Base-by-base conservation (phyloP, 1,140 invertebrate genomes). In the Drosophila parvula region DNA sequence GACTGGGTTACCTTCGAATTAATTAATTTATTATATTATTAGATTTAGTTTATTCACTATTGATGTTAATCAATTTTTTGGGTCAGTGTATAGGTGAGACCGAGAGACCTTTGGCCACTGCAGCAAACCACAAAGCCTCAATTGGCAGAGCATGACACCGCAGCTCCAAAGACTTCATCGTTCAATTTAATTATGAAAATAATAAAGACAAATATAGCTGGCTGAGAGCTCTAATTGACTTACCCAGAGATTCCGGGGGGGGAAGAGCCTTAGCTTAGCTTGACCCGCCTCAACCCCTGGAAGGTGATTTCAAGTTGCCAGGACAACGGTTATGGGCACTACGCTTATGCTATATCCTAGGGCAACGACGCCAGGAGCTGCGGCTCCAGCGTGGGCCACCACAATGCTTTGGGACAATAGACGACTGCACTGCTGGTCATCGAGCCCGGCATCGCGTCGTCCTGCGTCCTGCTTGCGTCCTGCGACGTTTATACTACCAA, bases 401-500 rank as follows among this genome's bases (percentile, higher is more conserved):
- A 32, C 65, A 58, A 32, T 65, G 36, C 43, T 45, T 18, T 48
- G 51, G 69, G 53, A 40, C 67, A 59, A 71, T 48, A 40, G 40
- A 43, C 67, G 69, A 78, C 41, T 77, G 74, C 74, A 78, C 43
- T 48, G 51, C 43, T 48, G 51, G 22, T 57, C 41, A 83, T 45
- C 60, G 76, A 64, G 45, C 71, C 78, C 69, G 76, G 67, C 82
- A 88, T 88, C 50, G 56, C 67, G 68, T 50, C 28, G 47, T 28
- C 36, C 61, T 32, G 28, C 5, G 57, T 70, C 41, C 64, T 70
- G 18, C n/a, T 18, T 40, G 53, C 53, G 22, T 53, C 57, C 53
- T 74, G 38, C 38, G 75, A 63, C 73, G 86, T 86, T 79, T 67
- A 74, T 67, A 56, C 82, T 45, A 53, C 51, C 73, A 86, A 77